These are phyloP conservation scores for Lapara coniferarum DNA, from an alignment of 2,888 invertebrate species.

Conservation along the genomic window DNA sequence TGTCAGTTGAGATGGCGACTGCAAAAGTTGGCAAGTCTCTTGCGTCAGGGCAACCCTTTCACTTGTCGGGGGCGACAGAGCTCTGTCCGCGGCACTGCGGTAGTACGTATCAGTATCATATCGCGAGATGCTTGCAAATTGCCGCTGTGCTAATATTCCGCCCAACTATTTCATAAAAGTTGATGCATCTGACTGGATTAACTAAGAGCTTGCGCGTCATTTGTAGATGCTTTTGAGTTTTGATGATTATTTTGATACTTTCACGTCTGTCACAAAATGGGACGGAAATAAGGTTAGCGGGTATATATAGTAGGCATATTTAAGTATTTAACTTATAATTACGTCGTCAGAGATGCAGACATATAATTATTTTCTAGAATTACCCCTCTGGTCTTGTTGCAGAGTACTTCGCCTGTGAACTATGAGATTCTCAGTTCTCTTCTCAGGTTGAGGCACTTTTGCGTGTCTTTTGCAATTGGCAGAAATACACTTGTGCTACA, in stretches of 20 bases:
- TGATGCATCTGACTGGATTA: not conserved
- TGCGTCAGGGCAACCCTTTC: conserved; percentile 29
- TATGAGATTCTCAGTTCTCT: no score
- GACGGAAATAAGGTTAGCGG: no score
- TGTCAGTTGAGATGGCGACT: conserved; percentile 21
- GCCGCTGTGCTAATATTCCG: conserved; percentile 16
- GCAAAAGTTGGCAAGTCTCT: conserved; percentile 25
- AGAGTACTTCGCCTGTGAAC: no score
- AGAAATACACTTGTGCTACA: no score
- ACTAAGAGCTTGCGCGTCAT: not conserved
- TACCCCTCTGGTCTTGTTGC: no score
- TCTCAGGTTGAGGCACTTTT: no score
- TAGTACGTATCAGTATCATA: conserved; percentile 21
- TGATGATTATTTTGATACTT: not conserved
- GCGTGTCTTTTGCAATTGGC: no score
- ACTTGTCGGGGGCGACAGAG: conserved; percentile 25
- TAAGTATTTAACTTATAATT: no score
- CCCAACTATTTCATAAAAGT: conserved; percentile 13
- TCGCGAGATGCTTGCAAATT: conserved; percentile 24
- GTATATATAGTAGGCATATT: no score
- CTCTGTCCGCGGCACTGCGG: conserved; percentile 16
- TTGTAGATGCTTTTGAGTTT: not conserved
- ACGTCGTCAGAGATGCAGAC: no score
- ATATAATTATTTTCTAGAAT: no score
- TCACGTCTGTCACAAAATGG: no score